Percentiles rank a stretch among this genome's conserved stretches.
phyloP scores from a whole-genome alignment of 92 coral and sea anemone genomes.

The Nematostella vectensis region DNA sequence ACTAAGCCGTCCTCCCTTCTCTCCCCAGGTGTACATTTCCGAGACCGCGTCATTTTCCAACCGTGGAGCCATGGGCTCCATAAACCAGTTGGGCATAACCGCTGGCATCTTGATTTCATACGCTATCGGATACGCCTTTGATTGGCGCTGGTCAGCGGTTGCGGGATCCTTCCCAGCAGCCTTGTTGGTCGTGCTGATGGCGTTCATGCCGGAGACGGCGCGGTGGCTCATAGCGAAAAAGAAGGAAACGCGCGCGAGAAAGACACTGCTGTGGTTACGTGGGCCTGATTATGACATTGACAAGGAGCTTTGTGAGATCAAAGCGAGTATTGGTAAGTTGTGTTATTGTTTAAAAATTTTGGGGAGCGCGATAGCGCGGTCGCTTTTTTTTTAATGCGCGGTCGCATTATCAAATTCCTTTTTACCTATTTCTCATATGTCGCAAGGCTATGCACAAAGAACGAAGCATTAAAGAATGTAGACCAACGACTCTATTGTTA shows the following conservation, averaged over 20 bases:
- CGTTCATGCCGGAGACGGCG: constrained; percentile 77
- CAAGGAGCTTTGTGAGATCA: constrained; percentile 46
- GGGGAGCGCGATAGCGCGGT: no score
- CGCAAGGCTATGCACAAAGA: no score
- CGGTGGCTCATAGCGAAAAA: constrained; percentile 61
- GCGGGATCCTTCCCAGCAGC: constrained; percentile 53
- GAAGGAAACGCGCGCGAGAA: constrained; percentile 46
- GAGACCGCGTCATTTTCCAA: constrained; percentile 58
- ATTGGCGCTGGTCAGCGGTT: constrained; percentile 69
- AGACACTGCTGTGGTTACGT: constrained; percentile 57
- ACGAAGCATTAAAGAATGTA: no score
- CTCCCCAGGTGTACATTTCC: constrained; percentile 52
- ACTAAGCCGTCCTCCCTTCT: no score
- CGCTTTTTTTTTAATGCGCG: no score
- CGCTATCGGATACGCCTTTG: constrained; percentile 38
- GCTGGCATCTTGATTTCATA: constrained; percentile 52
- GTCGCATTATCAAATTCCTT: no score
- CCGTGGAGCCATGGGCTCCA: constrained; percentile 67
- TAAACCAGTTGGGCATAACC: constrained; percentile 61
- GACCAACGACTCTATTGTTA: no score
- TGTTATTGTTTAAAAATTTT: no score
- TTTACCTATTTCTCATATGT: no score
- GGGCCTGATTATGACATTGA: constrained; percentile 51
- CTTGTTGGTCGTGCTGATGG: constrained; percentile 42
- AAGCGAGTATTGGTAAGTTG: constrained; percentile 48